phyloP scores from a whole-genome alignment of 1,140 invertebrate genomes.

The Micrasema longulum region DNA sequence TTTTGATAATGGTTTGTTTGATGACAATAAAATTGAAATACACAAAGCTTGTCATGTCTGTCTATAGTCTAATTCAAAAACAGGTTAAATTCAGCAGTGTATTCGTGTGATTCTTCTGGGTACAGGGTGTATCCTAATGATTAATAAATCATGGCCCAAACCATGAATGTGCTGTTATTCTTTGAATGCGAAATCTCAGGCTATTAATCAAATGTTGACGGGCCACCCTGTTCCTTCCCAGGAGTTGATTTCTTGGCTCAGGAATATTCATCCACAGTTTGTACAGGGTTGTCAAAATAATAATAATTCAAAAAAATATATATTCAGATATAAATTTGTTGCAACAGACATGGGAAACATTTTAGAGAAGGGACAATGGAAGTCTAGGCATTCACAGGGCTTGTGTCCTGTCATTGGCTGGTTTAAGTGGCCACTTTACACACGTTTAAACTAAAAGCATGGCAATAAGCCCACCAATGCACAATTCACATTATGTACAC shows the following conservation, averaged over 20 bases:
- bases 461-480: too few relatives aligned
- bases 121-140: conserved; percentile 41
- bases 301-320: too few relatives aligned
- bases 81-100: conserved; percentile 23
- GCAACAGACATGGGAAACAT: too few relatives aligned
- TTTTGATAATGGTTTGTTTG: too few relatives aligned
- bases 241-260: conserved; percentile 42
- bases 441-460: too few relatives aligned
- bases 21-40: conserved; percentile 13
- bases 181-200: conserved; percentile 47
- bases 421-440: too few relatives aligned
- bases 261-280: conserved; percentile 42
- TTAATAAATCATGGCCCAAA: conserved; percentile 45
- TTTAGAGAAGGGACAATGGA: too few relatives aligned
- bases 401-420: too few relatives aligned
- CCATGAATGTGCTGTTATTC: conserved; percentile 48
- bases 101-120: conserved; percentile 3
- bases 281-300: conserved; percentile 21
- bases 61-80: not conserved
- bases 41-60: conserved; percentile 11
- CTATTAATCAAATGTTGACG: conserved; percentile 51
- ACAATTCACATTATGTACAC: too few relatives aligned
- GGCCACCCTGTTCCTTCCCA: conserved; percentile 31
- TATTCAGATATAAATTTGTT: too few relatives aligned
- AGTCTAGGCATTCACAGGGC: too few relatives aligned